Conservation (phyloP, 2,113 vertebrate genomes). For the Tetrao urogallus region DNA sequence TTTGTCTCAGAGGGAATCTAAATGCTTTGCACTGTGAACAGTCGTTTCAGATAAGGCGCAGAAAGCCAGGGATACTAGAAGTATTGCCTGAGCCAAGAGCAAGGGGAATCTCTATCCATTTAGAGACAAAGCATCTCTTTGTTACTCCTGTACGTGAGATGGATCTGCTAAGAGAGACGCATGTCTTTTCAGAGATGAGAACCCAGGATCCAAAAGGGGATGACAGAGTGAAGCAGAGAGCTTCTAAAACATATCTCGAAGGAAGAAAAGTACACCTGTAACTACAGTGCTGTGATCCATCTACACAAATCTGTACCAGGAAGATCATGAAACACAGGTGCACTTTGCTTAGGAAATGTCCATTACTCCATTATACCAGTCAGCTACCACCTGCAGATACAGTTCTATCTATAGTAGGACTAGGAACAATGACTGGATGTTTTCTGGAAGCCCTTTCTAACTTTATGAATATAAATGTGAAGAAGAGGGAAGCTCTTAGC, state of each 20-base stretch:
- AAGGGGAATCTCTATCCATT: not conserved
- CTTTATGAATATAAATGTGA: not conserved
- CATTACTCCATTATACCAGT: not conserved
- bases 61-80: not conserved
- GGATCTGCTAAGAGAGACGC: not conserved
- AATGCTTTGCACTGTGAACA: not conserved
- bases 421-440: not conserved
- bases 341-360: not conserved
- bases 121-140: not conserved
- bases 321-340: not conserved
- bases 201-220: not conserved
- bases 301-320: not conserved
- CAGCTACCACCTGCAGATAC: not conserved
- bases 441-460: not conserved
- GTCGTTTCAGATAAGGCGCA: not conserved
- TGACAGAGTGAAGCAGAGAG: not conserved
- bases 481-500: not conserved
- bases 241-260: not conserved
- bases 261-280: not conserved
- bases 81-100: not conserved
- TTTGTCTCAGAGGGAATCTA: not conserved
- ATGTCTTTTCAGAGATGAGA: not conserved
- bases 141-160: not conserved
- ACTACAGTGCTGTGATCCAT: not conserved
- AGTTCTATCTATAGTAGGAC: not conserved